phyloP scores from a whole-genome alignment of 53 echinoderm and acorn worm genomes.

The Holothuria scabra region DNA sequence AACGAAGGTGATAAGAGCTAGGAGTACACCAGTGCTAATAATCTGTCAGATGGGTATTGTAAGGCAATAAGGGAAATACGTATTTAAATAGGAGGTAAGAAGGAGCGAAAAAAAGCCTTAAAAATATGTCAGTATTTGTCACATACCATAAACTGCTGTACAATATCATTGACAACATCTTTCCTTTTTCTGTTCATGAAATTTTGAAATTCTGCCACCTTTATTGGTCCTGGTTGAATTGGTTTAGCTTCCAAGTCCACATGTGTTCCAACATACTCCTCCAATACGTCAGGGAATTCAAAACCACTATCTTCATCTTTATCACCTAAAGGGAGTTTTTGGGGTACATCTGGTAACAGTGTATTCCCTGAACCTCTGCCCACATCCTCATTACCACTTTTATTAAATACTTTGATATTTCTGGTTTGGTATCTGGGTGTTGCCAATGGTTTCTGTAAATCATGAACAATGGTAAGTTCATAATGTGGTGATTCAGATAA shows the following conservation, averaged over 20 bases:
- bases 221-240: background rate
- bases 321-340: background rate
- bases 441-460: background rate
- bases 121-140: background rate
- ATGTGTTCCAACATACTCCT: background rate
- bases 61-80: too few species aligned
- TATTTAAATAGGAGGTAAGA: too few species aligned
- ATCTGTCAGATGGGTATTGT: too few species aligned
- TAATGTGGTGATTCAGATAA: too few species aligned
- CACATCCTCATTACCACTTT: background rate
- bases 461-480: too few species aligned
- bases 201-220: background rate
- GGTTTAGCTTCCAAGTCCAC: background rate
- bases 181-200: background rate
- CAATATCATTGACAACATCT: background rate
- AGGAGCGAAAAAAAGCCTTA: too few species aligned
- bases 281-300: background rate
- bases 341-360: background rate
- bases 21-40: too few species aligned
- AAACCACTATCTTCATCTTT: background rate
- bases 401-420: background rate
- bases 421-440: background rate
- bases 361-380: background rate
- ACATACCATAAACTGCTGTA: constrained; percentile 3
- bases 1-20: too few species aligned